Base-by-base conservation (phyloP, 2,888 invertebrate species). In the Crioceris asparagi region DNA sequence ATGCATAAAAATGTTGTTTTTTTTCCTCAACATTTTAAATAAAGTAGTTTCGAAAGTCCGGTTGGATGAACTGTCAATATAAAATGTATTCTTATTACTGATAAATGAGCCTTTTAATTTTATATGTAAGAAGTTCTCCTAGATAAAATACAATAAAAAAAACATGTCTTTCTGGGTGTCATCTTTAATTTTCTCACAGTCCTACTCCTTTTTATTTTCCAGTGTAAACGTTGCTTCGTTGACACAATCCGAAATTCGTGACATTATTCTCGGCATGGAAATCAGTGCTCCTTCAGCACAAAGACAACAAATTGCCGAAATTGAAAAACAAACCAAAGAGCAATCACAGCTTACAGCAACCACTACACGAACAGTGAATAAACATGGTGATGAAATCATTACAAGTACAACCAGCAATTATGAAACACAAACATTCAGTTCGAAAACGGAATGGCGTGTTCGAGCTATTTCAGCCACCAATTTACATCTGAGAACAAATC, bases 241-340 rank as follows among this genome's bases (percentile, higher is more conserved):
- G 26, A 98, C 98, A 0, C 98, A 99, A 61, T 97, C 96, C 0
- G 98, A 98, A 71, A 97, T 98, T 60, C 83, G 98, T 38, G 98
- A 98, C 65, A 98, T 98, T 49, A 96, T 98, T 55, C 75, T 98
- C 43, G 97, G 97, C 55, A 98, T 98, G 98, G 98, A 98, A 69
- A 99, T 98, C 49, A 94, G 94, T 10, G 98, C 98, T 2, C 98
- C 98, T 0, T 97, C 96, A 0, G 96, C 96, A 0, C 98, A 98
- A 51, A 74, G 98, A 29, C 98, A 98, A 62, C 98, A 98, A 67
- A 99, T 98, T 53, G 98, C 98, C 2, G 98, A 98, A 68, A 98
- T 98, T 50, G 98, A 98, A 67, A 98, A 98, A 62, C 98, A 98
- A 70, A 97, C 97, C 31, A 97, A 98, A 63, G 98, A 98, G 61